Conservation (phyloP, 2,797 vertebrate species). For the Simalia tracyae region DNA sequence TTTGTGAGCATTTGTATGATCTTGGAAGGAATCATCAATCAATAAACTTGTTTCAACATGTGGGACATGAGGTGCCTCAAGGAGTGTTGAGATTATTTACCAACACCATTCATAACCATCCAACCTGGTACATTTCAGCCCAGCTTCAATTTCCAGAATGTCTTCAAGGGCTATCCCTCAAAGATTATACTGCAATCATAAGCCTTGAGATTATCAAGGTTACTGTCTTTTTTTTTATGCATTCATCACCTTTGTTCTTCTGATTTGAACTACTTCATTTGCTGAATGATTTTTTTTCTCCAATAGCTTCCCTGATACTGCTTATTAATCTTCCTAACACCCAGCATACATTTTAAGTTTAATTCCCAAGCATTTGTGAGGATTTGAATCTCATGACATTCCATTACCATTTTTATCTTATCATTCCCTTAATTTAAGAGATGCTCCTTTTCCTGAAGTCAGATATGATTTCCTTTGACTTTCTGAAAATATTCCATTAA, state of each 20-base stretch:
- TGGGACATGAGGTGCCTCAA: not conserved
- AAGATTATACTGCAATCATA: not conserved
- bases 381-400: not conserved
- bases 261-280: not conserved
- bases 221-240: not conserved
- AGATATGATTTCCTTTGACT: not conserved
- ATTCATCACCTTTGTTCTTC: not conserved
- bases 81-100: not conserved
- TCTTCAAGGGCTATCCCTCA: not conserved
- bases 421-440: not conserved
- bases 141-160: not conserved
- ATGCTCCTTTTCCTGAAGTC: not conserved
- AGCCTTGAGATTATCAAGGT: not conserved
- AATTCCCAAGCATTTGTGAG: not conserved
- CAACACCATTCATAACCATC: not conserved
- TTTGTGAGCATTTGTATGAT: not conserved
- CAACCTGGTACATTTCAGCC: not conserved
- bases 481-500: not conserved
- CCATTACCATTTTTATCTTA: not conserved
- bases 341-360: not conserved
- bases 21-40: not conserved
- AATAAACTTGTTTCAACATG: not conserved
- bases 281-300: not conserved
- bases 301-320: not conserved
- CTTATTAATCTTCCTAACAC: not conserved